phyloP scores from a whole-genome alignment of 1,140 invertebrate genomes.

The Cydia pomonella region DNA sequence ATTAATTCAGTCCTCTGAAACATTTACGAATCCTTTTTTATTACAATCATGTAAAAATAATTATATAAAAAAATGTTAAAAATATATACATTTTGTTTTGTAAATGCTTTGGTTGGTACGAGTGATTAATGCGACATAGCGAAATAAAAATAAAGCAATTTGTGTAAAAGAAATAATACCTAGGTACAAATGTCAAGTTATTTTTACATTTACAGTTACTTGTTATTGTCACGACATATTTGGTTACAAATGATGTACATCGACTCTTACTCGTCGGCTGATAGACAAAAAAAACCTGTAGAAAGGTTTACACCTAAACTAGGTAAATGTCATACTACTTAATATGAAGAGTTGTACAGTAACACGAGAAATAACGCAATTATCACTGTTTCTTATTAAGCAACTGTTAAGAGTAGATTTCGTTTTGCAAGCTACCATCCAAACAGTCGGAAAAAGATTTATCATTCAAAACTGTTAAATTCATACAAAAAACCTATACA shows the following conservation, averaged over 20 bases:
- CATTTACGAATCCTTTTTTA: neutral
- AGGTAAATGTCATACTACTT: neutral
- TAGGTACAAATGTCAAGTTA: slow-evolving; percentile 2
- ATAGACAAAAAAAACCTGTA: neutral
- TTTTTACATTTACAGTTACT: slow-evolving; percentile 44
- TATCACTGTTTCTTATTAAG: neutral
- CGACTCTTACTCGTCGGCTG: neutral
- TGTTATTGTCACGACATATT: slow-evolving; percentile 65
- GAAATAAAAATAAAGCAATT: neutral
- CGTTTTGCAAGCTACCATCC: neutral
- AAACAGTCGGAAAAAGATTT: neutral
- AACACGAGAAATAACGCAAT: neutral
- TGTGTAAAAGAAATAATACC: slow-evolving; percentile 3
- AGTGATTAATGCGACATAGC: slow-evolving; percentile 9
- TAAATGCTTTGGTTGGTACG: slow-evolving; percentile 30
- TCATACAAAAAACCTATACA: neutral
- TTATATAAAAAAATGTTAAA: neutral
- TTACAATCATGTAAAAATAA: neutral
- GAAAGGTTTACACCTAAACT: slow-evolving; percentile 6
- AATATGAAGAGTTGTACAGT: neutral
- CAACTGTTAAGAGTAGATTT: neutral
- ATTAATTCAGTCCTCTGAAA: neutral
- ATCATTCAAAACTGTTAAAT: slow-evolving; percentile 8
- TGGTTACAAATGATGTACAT: neutral
- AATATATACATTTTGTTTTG: slow-evolving; percentile 21